These are phyloP conservation scores for Drosophila picticornis DNA, from an alignment of 2,888 invertebrate species.

Conservation along the genomic window DNA sequence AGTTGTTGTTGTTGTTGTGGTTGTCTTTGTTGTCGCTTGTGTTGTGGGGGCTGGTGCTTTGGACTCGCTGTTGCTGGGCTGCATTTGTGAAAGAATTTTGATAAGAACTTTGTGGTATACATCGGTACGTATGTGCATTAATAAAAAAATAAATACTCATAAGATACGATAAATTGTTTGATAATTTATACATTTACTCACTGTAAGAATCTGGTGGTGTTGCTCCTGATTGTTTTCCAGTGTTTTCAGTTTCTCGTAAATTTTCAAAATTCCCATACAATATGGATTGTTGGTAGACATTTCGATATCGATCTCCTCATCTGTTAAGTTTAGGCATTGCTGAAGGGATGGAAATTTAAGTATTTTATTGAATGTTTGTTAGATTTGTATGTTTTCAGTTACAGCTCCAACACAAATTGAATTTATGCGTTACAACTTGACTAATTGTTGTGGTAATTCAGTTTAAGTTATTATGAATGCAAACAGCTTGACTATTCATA, in stretches of 20 bases:
- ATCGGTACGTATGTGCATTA: neutral
- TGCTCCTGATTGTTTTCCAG: conserved; percentile 5
- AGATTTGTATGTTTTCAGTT: neutral
- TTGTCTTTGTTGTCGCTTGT: conserved; percentile 25
- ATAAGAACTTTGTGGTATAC: conserved; percentile 31
- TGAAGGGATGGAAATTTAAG: conserved; percentile 13
- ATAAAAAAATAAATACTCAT: neutral
- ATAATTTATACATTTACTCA: conserved; percentile 22
- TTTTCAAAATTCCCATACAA: conserved; percentile 56
- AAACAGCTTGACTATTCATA: neutral
- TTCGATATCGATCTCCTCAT: conserved; percentile 57
- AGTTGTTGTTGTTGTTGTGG: conserved; percentile 23
- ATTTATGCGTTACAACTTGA: neutral
- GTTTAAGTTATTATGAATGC: neutral
- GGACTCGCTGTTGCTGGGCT: conserved; percentile 48
- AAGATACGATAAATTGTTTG: neutral
- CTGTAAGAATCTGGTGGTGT: neutral
- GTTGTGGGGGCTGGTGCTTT: conserved; percentile 35
- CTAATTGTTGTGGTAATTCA: neutral
- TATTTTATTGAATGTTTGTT: neutral
- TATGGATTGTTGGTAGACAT: conserved; percentile 68
- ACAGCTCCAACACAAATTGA: neutral
- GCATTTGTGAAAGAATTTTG: conserved; percentile 37
- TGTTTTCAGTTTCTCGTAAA: conserved; percentile 28
- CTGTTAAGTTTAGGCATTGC: conserved; percentile 59